A percentile compares a stretch with the other conserved stretches of the same genome.
phyloP scores from a whole-genome alignment of 2,888 invertebrate genomes.

The Sphaerophoria rueppellii region DNA sequence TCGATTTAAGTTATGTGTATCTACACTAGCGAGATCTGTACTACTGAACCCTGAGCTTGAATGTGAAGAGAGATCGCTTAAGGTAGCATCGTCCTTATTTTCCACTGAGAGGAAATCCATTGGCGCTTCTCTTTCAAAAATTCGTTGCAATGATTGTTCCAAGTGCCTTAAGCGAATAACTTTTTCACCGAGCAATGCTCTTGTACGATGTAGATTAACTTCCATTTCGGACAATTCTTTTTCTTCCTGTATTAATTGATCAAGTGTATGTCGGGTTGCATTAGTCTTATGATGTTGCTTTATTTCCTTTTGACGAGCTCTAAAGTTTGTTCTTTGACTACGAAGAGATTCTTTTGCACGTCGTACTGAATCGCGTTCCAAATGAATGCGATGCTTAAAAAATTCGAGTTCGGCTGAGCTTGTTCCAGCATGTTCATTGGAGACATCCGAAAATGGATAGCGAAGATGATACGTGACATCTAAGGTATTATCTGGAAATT shows the following conservation, averaged over 20 bases:
- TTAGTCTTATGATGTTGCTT: slow-evolving; percentile 82
- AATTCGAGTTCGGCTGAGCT: slow-evolving; percentile 89
- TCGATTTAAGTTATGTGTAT: slow-evolving; percentile 78
- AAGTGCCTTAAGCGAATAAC: slow-evolving; percentile 90
- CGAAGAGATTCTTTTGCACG: slow-evolving; percentile 90
- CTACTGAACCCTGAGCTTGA: slow-evolving; percentile 85
- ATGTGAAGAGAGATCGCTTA: slow-evolving; percentile 87
- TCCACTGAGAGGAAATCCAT: slow-evolving; percentile 77
- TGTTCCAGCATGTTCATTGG: slow-evolving; percentile 81
- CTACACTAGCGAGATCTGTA: slow-evolving; percentile 85
- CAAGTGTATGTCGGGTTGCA: slow-evolving; percentile 78
- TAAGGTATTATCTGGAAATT: slow-evolving; percentile 87
- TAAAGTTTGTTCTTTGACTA: slow-evolving; percentile 87
- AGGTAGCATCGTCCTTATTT: slow-evolving; percentile 85
- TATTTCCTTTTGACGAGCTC: slow-evolving; percentile 85
- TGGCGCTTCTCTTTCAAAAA: slow-evolving; percentile 82
- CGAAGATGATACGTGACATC: slow-evolving; percentile 90
- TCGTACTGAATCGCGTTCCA: slow-evolving; percentile 92
- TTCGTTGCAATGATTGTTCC: slow-evolving; percentile 88
- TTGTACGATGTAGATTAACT: slow-evolving; percentile 91
- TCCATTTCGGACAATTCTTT: slow-evolving; percentile 92
- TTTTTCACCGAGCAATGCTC: slow-evolving; percentile 91
- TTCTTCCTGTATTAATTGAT: slow-evolving; percentile 86
- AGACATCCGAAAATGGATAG: slow-evolving; percentile 90
- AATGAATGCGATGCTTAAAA: slow-evolving; percentile 90